Percentiles rank a stretch among this genome's conserved stretches.
These are phyloP conservation scores for Ictidomys tridecemlineatus DNA, from an alignment of 2,113 vertebrate species.

Conservation along the genomic window DNA sequence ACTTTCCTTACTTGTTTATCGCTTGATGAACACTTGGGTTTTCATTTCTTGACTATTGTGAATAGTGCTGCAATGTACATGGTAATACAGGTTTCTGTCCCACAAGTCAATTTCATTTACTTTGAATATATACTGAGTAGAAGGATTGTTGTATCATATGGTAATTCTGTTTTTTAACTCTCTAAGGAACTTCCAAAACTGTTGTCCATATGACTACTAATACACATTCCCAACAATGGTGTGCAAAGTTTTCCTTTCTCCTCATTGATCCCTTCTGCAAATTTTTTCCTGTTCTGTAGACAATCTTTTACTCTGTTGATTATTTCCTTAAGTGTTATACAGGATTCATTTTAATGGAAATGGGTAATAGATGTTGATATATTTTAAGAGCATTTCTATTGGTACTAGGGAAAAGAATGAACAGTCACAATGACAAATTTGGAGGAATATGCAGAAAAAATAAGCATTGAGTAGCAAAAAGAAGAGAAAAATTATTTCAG, in stretches of 20 bases:
- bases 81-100: background rate
- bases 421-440: constrained; percentile 20
- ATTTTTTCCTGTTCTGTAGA: background rate
- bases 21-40: background rate
- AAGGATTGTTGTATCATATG: too few relatives aligned
- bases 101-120: background rate
- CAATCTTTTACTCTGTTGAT: background rate
- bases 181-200: background rate
- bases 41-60: background rate
- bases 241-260: background rate
- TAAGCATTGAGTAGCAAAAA: background rate
- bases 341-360: background rate
- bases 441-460: constrained; percentile 14
- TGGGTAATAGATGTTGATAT: background rate
- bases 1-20: background rate
- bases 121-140: background rate
- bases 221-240: background rate
- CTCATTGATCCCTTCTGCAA: too few relatives aligned
- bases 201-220: background rate
- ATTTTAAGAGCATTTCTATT: constrained; percentile 28
- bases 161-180: background rate
- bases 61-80: background rate
- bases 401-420: background rate
- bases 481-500: background rate
- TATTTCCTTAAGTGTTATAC: background rate